Base-by-base conservation (phyloP, 1,140 invertebrate species). In the silkworm (Bombyx mori) region DNA sequence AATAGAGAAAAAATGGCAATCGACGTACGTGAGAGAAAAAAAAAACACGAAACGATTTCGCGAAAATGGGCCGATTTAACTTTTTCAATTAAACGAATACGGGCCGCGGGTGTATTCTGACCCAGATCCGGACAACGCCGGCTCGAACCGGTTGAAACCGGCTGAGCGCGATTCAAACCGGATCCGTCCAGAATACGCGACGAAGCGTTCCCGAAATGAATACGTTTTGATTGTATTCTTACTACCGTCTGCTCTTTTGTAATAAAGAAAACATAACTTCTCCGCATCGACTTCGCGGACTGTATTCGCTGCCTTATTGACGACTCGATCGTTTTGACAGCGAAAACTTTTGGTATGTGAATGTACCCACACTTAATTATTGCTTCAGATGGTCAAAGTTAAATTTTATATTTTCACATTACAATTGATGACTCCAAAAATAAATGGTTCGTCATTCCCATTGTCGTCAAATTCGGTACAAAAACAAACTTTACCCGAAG, bases 61-160 rank as follows among this genome's bases (percentile, higher is more conserved):
- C 67, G 66, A 75, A 79, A 80, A 77, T 76, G 73, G 26, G 70
- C 49, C 75, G 71, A 77, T 84, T 80, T 79, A 84, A 84, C 81
- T 82, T 83, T 83, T 83, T 82, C 80, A 83, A 82, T 82, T 79
- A 82, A 77, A 71, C 69, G 69, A 65, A 65, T 64, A 61, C 60
- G 57, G 46, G 57, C 44, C 53, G 66, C 64, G 68, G 66, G 63
- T 64, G 59, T 73, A 73, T 74, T 73, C 65, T 74, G 75, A 76
- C 75, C 75, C 65, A 79, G 65, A 73, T 74, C 68, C 62, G 65
- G 26, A 63, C 54, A 43, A 57, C 50, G 48, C 46, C 55, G 55
- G 54, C 52, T 56, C 59, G 54, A 52, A 58, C 58, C 60, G 61
- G 56, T 49, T 50, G 26, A 54, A 10, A 60, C 55, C 55, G 57